Conservation (phyloP, 2,113 vertebrate species). For the Semnornis frantzii region DNA sequence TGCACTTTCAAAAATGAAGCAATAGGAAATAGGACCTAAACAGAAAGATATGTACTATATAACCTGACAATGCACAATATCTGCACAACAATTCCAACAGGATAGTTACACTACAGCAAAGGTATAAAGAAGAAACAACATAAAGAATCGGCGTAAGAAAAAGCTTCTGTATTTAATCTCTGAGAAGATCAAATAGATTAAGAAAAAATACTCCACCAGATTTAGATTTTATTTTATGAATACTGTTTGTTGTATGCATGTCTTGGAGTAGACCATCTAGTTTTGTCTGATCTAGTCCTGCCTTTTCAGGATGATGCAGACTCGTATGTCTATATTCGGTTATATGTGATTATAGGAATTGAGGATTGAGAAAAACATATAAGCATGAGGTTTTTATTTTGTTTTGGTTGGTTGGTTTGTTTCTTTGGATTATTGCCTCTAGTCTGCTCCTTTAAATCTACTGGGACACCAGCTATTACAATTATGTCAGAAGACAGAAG, state of each 20-base stretch:
- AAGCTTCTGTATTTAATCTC: neutral
- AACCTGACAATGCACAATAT: neutral
- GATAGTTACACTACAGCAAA: neutral
- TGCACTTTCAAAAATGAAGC: neutral
- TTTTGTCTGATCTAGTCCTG: neutral
- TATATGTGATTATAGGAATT: neutral
- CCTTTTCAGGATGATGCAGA: neutral
- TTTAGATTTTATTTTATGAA: constrained; percentile 6
- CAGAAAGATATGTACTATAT: neutral
- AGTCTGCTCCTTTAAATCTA: neutral
- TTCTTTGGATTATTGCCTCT: neutral
- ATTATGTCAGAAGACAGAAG: constrained; percentile 9
- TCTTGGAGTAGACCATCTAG: neutral
- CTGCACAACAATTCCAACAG: neutral
- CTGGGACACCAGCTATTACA: neutral
- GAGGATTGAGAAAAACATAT: neutral
- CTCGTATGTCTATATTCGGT: neutral
- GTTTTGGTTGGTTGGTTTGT: neutral
- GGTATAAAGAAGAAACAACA: neutral
- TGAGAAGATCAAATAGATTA: neutral
- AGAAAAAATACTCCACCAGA: neutral
- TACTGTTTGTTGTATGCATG: neutral
- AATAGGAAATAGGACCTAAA: neutral
- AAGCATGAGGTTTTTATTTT: neutral
- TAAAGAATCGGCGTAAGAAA: neutral